These are phyloP conservation scores for Tauraco hartlaubi DNA, from an alignment of 2,797 vertebrate species.

Conservation along the genomic window DNA sequence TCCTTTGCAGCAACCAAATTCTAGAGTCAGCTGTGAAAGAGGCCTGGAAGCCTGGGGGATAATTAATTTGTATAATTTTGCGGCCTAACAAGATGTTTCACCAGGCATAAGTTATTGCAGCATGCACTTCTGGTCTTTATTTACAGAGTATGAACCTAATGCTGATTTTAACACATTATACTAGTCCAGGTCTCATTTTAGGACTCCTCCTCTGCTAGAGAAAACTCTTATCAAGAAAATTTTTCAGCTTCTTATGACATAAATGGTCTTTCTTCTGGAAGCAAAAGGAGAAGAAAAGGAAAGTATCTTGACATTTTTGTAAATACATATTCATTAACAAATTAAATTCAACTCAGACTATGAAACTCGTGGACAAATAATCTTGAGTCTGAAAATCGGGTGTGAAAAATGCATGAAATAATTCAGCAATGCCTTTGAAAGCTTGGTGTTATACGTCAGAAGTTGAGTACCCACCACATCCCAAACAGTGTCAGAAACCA, in stretches of 20 bases:
- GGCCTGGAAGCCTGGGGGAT: not conserved
- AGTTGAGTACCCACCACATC: not conserved
- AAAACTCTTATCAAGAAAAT: not conserved
- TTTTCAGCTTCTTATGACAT: not conserved
- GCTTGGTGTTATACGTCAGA: not conserved
- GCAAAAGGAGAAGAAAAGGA: not conserved
- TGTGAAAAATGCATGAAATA: too few relatives aligned
- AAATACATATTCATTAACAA: not conserved
- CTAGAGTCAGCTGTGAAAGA: not conserved
- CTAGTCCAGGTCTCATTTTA: not conserved
- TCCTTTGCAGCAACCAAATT: not conserved
- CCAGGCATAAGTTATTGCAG: not conserved
- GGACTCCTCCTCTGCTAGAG: not conserved
- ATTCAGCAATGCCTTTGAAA: not conserved
- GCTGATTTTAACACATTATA: not conserved
- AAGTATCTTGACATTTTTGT: not conserved
- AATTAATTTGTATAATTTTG: not conserved
- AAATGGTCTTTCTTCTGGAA: not conserved
- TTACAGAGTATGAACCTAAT: not conserved
- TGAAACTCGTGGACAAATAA: not conserved
- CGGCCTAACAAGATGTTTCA: not conserved
- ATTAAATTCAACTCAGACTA: not conserved
- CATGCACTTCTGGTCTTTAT: not conserved
- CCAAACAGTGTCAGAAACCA: not conserved
- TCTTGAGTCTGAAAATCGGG: not conserved